These are phyloP conservation scores for Ooceraea biroi DNA, from an alignment of 1,140 invertebrate genomes.

Conservation along the genomic window DNA sequence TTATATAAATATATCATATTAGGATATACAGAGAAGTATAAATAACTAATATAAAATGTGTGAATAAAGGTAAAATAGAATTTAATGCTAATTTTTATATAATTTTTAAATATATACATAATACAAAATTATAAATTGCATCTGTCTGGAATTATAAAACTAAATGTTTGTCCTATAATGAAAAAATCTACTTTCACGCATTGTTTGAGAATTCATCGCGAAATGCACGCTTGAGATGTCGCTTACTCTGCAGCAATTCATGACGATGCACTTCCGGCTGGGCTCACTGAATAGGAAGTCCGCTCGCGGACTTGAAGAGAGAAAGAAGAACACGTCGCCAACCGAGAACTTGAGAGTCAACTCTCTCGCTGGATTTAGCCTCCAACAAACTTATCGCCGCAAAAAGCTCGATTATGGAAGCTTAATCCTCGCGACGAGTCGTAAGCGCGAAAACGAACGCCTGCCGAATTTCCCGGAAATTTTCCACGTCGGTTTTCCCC, in stretches of 20 bases:
- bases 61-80: background rate
- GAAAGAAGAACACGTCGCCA: background rate
- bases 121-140: background rate
- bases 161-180: background rate
- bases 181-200: background rate
- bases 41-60: background rate
- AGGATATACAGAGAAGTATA: background rate
- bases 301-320: slow-evolving; percentile 17
- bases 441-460: slow-evolving; percentile 8
- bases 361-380: slow-evolving; percentile 27
- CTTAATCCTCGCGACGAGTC: slow-evolving; percentile 40
- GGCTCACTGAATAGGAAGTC: slow-evolving; percentile 13
- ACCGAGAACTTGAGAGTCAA: slow-evolving; percentile 29
- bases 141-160: background rate
- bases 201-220: background rate
- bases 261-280: slow-evolving; percentile 34
- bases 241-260: slow-evolving; percentile 36
- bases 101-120: background rate
- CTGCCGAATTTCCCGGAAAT: slow-evolving; percentile 35
- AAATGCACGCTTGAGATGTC: slow-evolving; percentile 31
- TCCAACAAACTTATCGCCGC: slow-evolving; percentile 28
- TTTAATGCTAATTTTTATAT: background rate
- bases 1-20: background rate
- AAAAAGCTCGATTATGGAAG: slow-evolving; percentile 48
- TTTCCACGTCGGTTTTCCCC: slow-evolving; percentile 17